These are phyloP conservation scores for Andrena camellia DNA, from an alignment of 2,888 invertebrate genomes.

Conservation along the genomic window DNA sequence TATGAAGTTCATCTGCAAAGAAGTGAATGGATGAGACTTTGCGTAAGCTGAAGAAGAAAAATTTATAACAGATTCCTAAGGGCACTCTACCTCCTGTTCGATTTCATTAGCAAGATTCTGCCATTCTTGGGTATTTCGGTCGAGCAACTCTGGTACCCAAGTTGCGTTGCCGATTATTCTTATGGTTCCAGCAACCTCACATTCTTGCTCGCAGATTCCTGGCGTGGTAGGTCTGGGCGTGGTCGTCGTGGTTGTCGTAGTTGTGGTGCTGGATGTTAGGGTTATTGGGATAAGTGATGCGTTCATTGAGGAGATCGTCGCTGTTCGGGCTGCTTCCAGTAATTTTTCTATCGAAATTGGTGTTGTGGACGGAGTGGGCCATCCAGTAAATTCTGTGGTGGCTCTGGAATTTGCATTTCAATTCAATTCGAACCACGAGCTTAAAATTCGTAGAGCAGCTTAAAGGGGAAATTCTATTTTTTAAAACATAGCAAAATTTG, in stretches of 20 bases:
- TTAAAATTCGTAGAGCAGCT: too few relatives aligned
- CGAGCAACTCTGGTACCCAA: constrained; percentile 94
- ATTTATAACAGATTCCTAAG: not conserved
- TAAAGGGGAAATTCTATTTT: too few relatives aligned
- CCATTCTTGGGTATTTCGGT: constrained; percentile 95
- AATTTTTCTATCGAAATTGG: constrained; percentile 94
- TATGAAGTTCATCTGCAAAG: constrained; percentile 91
- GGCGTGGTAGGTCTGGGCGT: constrained; percentile 91
- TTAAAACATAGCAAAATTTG: too few relatives aligned
- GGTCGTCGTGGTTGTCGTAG: constrained; percentile 90
- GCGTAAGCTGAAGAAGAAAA: not conserved
- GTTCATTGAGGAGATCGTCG: constrained; percentile 87
- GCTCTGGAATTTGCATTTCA: constrained; percentile 86
- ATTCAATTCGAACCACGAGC: not conserved
- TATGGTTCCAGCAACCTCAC: constrained; percentile 94
- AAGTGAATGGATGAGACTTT: not conserved
- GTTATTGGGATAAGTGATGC: constrained; percentile 78
- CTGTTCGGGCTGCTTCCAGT: constrained; percentile 89
- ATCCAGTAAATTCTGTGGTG: constrained; percentile 95
- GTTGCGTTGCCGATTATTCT: constrained; percentile 90
- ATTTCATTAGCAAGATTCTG: constrained; percentile 93
- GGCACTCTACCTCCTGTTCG: constrained; percentile 89
- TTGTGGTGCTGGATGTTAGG: constrained; percentile 88
- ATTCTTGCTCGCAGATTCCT: constrained; percentile 91
- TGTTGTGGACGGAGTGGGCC: constrained; percentile 95